phyloP scores from a whole-genome alignment of 2,797 vertebrate species.

The Ceryle rudis region DNA sequence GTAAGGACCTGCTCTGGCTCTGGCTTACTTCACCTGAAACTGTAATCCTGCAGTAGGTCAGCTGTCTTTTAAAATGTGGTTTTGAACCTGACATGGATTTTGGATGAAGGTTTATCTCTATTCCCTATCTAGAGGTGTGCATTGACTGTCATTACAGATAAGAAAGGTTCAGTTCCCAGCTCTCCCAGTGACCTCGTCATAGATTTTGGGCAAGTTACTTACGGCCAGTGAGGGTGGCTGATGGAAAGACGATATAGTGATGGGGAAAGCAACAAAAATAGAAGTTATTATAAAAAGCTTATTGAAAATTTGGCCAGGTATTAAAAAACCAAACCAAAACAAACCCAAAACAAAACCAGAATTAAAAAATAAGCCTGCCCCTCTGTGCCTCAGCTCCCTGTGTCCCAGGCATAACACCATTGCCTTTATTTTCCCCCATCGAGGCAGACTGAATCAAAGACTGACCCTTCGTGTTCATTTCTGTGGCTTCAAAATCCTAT shows the following conservation, averaged over 20 bases:
- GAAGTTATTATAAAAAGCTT: neutral
- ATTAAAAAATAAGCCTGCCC: neutral
- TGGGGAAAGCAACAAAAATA: neutral
- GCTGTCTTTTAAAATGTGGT: conserved; percentile 31
- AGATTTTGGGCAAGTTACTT: neutral
- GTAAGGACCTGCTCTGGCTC: conserved; percentile 41
- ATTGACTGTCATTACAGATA: neutral
- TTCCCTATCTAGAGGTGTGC: neutral
- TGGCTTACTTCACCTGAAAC: conserved; percentile 32
- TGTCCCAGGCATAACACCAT: neutral
- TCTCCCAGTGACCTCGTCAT: neutral
- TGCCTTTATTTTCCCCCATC: neutral
- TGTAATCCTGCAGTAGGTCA: conserved; percentile 33
- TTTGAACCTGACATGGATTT: conserved; percentile 58
- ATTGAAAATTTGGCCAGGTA: neutral
- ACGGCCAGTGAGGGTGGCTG: neutral
- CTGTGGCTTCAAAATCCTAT: neutral
- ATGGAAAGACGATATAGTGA: neutral
- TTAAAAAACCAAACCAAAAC: neutral
- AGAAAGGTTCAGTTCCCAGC: neutral
- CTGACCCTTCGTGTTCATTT: neutral
- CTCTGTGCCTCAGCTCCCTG: neutral
- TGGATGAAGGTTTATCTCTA: conserved; percentile 39
- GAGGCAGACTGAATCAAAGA: neutral
- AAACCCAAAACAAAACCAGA: neutral